Percentiles rank a stretch among this genome's conserved stretches.
Conservation (phyloP, 2,888 invertebrate species). For the Mesorhabditis belari region DNA sequence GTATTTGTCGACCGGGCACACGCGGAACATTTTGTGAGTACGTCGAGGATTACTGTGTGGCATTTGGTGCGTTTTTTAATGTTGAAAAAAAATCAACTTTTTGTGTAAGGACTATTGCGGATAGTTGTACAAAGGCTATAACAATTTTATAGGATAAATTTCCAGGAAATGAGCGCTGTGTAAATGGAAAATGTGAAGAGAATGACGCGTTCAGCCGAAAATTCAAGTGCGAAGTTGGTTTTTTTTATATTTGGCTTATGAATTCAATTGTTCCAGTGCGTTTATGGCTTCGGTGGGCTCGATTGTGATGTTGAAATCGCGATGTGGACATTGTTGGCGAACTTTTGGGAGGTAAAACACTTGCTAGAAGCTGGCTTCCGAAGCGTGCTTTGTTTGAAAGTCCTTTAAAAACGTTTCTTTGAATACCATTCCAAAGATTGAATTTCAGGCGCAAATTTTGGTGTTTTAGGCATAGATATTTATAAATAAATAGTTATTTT, state of each 20-base stretch:
- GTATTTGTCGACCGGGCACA: conserved; percentile 22
- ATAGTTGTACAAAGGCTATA: too few relatives aligned
- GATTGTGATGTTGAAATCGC: background rate
- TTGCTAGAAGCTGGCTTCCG: too few relatives aligned
- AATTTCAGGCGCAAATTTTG: too few relatives aligned
- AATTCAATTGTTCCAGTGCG: background rate
- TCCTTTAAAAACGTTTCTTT: too few relatives aligned
- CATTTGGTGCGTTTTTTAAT: conserved; percentile 11
- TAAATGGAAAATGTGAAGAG: background rate
- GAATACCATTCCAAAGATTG: too few relatives aligned
- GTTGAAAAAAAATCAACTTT: background rate
- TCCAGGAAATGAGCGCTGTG: background rate
- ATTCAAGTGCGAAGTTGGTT: background rate
- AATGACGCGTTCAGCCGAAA: background rate
- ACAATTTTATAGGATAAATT: too few relatives aligned
- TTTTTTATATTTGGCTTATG: background rate
- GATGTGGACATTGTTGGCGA: too few relatives aligned
- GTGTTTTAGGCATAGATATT: too few relatives aligned
- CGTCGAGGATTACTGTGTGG: conserved; percentile 17
- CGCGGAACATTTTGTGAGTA: conserved; percentile 21
- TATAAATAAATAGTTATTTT: too few relatives aligned
- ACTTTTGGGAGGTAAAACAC: too few relatives aligned
- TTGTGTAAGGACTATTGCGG: too few relatives aligned
- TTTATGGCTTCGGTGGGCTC: background rate
- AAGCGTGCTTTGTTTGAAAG: too few relatives aligned